Base-by-base conservation (phyloP, 2,888 invertebrate genomes). In the Aleiodes alternator region DNA sequence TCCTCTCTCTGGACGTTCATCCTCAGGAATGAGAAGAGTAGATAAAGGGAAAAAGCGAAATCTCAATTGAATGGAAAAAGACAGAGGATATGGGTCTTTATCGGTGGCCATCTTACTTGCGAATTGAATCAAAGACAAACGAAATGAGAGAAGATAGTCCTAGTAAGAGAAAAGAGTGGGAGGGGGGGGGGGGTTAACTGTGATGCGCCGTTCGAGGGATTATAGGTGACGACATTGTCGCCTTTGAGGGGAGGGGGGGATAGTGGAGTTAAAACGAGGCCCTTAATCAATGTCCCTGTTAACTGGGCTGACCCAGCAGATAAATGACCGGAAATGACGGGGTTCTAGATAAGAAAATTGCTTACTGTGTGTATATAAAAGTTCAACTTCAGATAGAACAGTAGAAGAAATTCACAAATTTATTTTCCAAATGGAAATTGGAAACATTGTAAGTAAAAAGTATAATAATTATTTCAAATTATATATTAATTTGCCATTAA, bases 261-360 rank as follows among this genome's bases (percentile, higher is more conserved):
- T 14, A 43, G n/a, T 34, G 31, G 73, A 87, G 83, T 86, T 87
- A 85, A 86, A 87, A 85, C 82, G 86, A 68, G 83, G 76, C 84
- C 83, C 82, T 87, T 87, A 86, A 87, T 87, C 86, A 87, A 87
- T 85, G 86, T 86, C 86, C 80, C 81, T 82, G 80, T 82, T 82
- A 84, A 83, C 77, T 78, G 79, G 79, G 84, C 83, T 85, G 84
- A 84, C 84, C 84, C 83, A 82, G 82, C 85, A 87, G 87, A 88
- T 87, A 86, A 86, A 88, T 85, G 87, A 86, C 87, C 86, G 87
- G 87, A 88, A 88, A 88, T 87, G 85, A 87, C 86, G 82, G 78
- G 77, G n/a, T n/a, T 84, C 81, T n/a, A 51, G 87, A 88, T 88
- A 88, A 88, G 87, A 86, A 86, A 87, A 87, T 86, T 85, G 86